Base-by-base conservation (phyloP, 2,113 vertebrate species). In the Eleginops maclovinus region DNA sequence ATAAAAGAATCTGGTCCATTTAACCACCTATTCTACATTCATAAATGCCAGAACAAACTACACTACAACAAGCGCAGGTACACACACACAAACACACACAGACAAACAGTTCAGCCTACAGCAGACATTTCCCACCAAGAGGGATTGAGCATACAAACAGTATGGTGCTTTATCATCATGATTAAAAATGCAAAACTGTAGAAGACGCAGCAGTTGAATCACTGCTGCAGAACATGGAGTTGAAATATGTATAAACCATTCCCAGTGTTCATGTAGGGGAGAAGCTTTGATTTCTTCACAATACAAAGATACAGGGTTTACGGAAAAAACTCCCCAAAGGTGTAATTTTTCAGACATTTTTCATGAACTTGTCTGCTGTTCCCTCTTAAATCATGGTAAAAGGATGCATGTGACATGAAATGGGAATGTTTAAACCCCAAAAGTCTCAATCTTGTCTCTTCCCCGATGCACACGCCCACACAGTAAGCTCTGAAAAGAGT, bases 181-280 rank as follows among this genome's bases (percentile, higher is more conserved):
- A 87, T 87, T 87, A 81, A 83, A 85, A 77, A 81, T 79, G 63
- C 62, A 77, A 84, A 86, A 80, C 70, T 4, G 53, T 56, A 8
- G 50, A 56, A 10, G 47, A 60, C 64, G 60, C 72, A 67, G 77
- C 58, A 62, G 78, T 74, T 80, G 82, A 79, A 70, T 86, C 56
- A 67, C 67, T 46, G 58, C 54, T 70, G 15, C n/a, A 68, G 40
- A 77, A 78, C 49, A 59, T 43, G 46, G 21, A 41, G 47, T 41
- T 75, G 24, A 72, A 80, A 73, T 53, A 69, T 55, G 41, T 17
- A 28, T n/a, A 10, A 28, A 59, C 9, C 17, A 13, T 51, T 56
- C 40, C 64, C 54, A 47, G 36, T 40, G 44, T 53, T 44, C 21
- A 43, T 16, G 58, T 36, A 16, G 1, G 15, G 36, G 59, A 53